These are phyloP conservation scores for Molossus alvarezi DNA, from an alignment of 2,797 vertebrate species.

Conservation along the genomic window DNA sequence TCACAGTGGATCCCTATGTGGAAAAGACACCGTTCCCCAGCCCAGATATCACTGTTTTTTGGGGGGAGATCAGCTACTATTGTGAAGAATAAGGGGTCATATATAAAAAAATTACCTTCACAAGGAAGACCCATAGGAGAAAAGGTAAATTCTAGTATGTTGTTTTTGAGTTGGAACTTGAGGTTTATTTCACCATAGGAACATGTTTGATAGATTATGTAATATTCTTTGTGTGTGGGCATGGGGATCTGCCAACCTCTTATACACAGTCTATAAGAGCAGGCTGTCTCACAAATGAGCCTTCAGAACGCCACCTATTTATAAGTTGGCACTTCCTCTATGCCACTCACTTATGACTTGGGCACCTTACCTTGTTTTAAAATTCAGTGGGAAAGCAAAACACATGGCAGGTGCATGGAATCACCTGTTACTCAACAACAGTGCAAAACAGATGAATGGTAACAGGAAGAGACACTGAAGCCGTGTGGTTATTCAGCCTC, in stretches of 20 bases:
- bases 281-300: not conserved
- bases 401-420: not conserved
- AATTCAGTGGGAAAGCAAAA: not conserved
- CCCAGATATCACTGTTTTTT: not conserved
- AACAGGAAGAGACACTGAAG: not conserved
- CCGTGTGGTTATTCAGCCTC: not conserved
- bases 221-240: not conserved
- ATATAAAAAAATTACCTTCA: not conserved
- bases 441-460: not conserved
- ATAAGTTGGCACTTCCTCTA: not conserved
- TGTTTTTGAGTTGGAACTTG: conserved; percentile 26
- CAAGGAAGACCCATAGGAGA: not conserved
- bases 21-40: not conserved
- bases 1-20: not conserved
- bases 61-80: not conserved
- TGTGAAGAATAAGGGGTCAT: not conserved
- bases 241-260: not conserved
- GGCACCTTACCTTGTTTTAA: not conserved
- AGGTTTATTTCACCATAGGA: not conserved
- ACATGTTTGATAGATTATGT: not conserved
- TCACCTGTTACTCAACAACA: not conserved
- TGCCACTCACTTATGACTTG: not conserved
- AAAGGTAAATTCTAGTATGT: not conserved
- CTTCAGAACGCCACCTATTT: not conserved
- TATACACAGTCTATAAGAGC: not conserved